Percentiles rank a stretch among this genome's conserved stretches.
phyloP scores from a whole-genome alignment of 2,113 vertebrate genomes.

The Ifrita kowaldi region DNA sequence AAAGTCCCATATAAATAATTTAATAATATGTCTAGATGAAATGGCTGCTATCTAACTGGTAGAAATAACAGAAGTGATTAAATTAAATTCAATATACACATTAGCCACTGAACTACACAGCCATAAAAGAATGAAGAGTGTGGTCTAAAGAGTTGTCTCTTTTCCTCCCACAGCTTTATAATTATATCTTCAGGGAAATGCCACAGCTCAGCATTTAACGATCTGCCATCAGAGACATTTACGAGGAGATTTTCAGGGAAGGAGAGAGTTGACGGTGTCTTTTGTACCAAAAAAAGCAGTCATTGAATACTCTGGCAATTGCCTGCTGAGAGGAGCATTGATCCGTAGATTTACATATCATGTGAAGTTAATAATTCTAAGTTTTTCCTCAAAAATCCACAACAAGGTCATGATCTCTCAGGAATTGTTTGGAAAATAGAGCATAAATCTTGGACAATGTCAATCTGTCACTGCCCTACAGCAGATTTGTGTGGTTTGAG shows the following conservation, averaged over 20 bases:
- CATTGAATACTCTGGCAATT: neutral
- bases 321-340: neutral
- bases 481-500: neutral
- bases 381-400: neutral
- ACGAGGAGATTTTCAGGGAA: slow-evolving; percentile 32
- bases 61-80: slow-evolving; percentile 60
- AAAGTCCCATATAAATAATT: slow-evolving; percentile 45
- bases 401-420: neutral
- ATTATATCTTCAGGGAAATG: slow-evolving; percentile 56
- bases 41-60: slow-evolving; percentile 43
- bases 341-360: slow-evolving; percentile 11
- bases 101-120: slow-evolving; percentile 52
- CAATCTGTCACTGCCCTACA: neutral
- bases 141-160: slow-evolving; percentile 50
- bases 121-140: slow-evolving; percentile 50
- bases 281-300: slow-evolving; percentile 12
- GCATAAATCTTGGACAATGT: neutral
- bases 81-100: slow-evolving; percentile 55
- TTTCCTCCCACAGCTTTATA: slow-evolving; percentile 49
- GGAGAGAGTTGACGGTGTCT: slow-evolving; percentile 22
- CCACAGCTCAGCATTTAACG: slow-evolving; percentile 59
- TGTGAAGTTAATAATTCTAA: neutral
- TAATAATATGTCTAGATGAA: slow-evolving; percentile 53
- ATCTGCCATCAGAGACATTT: slow-evolving; percentile 57
- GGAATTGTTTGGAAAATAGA: neutral